Evolutionary conservation across 2,888 invertebrate genomes (phyloP).

Genomic region (Lobophora halterata): DNA sequence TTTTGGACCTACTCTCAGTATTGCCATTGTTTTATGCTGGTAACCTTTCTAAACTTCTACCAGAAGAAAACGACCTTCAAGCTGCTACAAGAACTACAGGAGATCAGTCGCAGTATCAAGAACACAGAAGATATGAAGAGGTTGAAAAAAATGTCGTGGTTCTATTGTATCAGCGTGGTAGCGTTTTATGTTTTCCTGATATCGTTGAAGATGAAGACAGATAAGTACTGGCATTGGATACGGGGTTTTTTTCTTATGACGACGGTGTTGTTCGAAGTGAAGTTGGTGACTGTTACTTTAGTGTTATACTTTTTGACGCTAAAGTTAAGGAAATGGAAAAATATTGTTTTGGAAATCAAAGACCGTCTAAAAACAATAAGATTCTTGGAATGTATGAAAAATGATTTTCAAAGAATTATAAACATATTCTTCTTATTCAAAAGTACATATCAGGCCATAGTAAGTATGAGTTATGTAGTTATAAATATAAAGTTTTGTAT

Average conservation of each 20-base stretch:
- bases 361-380: background rate
- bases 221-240: constrained; percentile 15
- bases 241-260: constrained; percentile 8
- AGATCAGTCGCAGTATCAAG: constrained; percentile 5
- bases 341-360: constrained; percentile 1
- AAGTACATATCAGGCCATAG: constrained; percentile 14
- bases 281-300: constrained; percentile 6
- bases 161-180: background rate
- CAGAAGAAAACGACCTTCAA: constrained; percentile 4
- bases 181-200: constrained; percentile 12
- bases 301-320: constrained; percentile 10
- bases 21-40: background rate
- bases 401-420: constrained; percentile 9
- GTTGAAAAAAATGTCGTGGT: constrained; percentile 12
- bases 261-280: constrained; percentile 17
- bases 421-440: constrained; percentile 1
- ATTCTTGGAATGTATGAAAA: constrained; percentile 4
- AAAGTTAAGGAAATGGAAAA: constrained; percentile 20
- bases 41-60: constrained; percentile 8
- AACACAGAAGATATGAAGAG: constrained; percentile 9
- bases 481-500: too few relatives aligned
- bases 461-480: constrained; percentile 17
- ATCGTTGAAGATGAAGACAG: background rate
- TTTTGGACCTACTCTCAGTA: constrained; percentile 6
- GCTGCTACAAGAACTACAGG: constrained; percentile 14